Percentiles rank a stretch among this genome's conserved stretches.
These are phyloP conservation scores for Philotrypesis tridentata DNA, from an alignment of 1,140 invertebrate species.

Conservation along the genomic window DNA sequence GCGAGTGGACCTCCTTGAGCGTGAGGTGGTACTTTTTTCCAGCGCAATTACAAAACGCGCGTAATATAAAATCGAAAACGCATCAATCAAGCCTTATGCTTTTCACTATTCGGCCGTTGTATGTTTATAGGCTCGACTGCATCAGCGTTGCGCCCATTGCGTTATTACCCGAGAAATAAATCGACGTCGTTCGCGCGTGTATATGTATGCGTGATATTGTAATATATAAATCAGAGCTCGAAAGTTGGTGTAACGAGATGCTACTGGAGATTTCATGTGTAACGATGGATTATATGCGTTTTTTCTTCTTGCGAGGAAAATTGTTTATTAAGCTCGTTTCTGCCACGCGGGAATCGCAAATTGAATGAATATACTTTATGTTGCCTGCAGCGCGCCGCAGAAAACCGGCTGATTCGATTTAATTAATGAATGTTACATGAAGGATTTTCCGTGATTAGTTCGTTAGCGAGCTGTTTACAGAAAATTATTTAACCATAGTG, in stretches of 20 bases:
- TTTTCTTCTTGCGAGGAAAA: background rate
- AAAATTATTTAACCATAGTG: background rate
- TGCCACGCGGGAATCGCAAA: background rate
- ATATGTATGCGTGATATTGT: background rate
- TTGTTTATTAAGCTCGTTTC: too few species aligned
- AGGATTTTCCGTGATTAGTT: background rate
- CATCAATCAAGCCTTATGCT: too few species aligned
- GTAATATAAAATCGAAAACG: background rate
- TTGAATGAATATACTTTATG: background rate
- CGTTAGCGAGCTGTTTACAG: background rate
- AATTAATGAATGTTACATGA: background rate
- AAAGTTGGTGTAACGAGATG: background rate
- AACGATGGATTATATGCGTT: too few species aligned
- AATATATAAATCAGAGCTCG: background rate
- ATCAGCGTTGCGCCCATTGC: background rate
- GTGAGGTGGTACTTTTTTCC: background rate
- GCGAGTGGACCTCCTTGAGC: conserved; percentile 31
- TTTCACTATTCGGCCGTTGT: too few species aligned
- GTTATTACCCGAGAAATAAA: background rate
- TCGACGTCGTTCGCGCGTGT: too few species aligned
- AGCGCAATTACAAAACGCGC: background rate
- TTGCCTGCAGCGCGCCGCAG: background rate
- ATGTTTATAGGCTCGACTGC: background rate
- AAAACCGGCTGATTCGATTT: background rate
- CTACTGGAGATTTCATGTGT: background rate